Evolutionary conservation across 2,888 invertebrate species (phyloP), one percentile per base, ranked within the genome.

Genomic region (Tetragonisca angustula): DNA sequence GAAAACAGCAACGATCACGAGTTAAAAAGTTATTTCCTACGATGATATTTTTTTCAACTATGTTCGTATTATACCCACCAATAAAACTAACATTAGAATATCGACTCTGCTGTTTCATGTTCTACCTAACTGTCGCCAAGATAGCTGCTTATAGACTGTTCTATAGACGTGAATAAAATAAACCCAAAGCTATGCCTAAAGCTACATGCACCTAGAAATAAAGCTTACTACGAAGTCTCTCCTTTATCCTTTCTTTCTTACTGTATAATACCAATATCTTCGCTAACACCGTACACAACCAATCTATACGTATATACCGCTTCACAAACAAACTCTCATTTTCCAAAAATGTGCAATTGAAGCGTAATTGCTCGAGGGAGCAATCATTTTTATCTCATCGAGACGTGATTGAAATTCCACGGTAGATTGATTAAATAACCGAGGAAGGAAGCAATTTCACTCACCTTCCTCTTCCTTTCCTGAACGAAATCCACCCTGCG

Each of bases 391-490:
- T 43, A 1, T 43, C 43, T 43, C 43, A 9, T 43, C 43, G 9
- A 9, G 32, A 32, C 2, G 56, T 19, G 65, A 78, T 52, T 56
- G 49, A 73, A 72, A 19, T 73, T 65, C 56, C 65, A 56, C 24
- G 21, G 6, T 64, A 36, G 13, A 17, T 49, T 13, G 2, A 32
- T 50, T 13, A 49, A n/a, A 13, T 2, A 50, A 19, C 5, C 19
- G 2, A 32, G 21, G 5, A 19, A 36, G 19, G 43, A 52, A 64
- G 11, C 36, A 36, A 74, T 74, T 5, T 36, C 69, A 95, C 96
- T 95, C 94, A 97, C 97, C 94, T 90, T 90, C 68, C 93, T 87
- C 78, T 94, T 95, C 94, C 94, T 95, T 95, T 89, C 95, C 94
- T 92, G 93, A 43, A 93, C 84, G 78, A 93, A 91, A 76, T 96